Base-by-base conservation (phyloP, 2,888 invertebrate species). In the Amphipoea oculea region DNA sequence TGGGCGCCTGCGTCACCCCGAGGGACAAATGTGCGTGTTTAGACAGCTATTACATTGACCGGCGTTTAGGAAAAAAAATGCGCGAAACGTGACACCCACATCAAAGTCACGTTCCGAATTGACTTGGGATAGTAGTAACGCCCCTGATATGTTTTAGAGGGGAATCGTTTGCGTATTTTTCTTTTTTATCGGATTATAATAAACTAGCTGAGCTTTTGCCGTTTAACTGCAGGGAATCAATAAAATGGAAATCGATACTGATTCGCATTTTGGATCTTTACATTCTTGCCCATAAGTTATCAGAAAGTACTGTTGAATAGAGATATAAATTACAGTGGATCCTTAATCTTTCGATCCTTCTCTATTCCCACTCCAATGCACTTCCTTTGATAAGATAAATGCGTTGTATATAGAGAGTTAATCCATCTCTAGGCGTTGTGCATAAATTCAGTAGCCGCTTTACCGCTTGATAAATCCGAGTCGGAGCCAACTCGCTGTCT, bases 391-490 rank as follows among this genome's bases (percentile, higher is more conserved):
- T 77, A 66, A 81, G 71, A 81, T 75, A 81, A 81, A 74, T 67
- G 70, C 42, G 29, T 40, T 77, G 60, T 73, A 73, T 79, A 81
- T 57, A 77, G 78, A 76, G 48, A 79, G 69, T 65, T 76, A 84
- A 86, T 80, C 76, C 82, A 45, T 73, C 54, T 48, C 73, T 60
- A 71, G 74, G 69, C 69, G 69, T 75, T 78, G 65, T 86, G 84
- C 84, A 90, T 89, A 87, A 89, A 92, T 89, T 88, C 85, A 84
- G 91, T 82, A 90, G 90, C 88, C 82, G 77, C 84, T 88, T 80
- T 77, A 89, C 86, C 81, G 81, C 84, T 89, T 84, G 81, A 90
- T 89, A 93, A 92, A 91, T 91, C 89, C 85, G 78, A 80, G 85
- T 86, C 82, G 84, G 81, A 89, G 83, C 86, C 87, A 85, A 82